Base-by-base conservation (phyloP, 30 jellyfish, hydroid and myxozoan genomes). In the Aurelia aurita region DNA sequence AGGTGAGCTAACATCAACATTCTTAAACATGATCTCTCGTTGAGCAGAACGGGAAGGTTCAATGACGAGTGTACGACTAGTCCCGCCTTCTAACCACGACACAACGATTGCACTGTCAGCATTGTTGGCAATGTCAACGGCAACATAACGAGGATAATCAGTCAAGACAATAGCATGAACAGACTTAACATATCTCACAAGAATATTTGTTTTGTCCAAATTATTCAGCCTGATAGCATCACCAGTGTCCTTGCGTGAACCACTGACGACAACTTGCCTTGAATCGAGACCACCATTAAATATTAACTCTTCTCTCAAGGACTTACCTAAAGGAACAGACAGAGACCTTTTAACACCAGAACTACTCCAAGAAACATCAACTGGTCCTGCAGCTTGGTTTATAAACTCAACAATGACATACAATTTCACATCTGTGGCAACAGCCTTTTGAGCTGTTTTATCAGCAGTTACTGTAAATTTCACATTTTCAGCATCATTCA, bases 111-210 rank as follows among this genome's bases (percentile, higher is more conserved):
- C 79, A 13, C 77, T 59, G 34, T 58, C 68, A 10, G 79, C 88
- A 61, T 77, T 77, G 28, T 77, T 77, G 25, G 88, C 88, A 77
- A 77, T 21, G 63, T 77, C 88, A 5, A 55, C 67, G 29, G 67
- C 12, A 22, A 55, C 29, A 55, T 55, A 55, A 3, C 67, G 67
- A 55, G 29, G 67, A 22, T 22, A 22, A 5, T 55, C 67, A n/a
- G 67, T 55, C 29, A 22, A n/a, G 67, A 55, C 3, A 22, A 55
- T 14, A 22, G 67, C 4, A 19, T 16, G 67, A 2, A 55, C 67
- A 55, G 67, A n/a, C 25, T 55, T 13, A 55, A 0, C 67, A 55
- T 4, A 16, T 19, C 29, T 19, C 25, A 55, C 67, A 3, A 0
- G 25, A 19, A 55, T 3, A 16, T 13, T n/a, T n/a, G 29, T 28